Evolutionary conservation across 2,113 vertebrate species (phyloP).

Genomic region (Vidua macroura): DNA sequence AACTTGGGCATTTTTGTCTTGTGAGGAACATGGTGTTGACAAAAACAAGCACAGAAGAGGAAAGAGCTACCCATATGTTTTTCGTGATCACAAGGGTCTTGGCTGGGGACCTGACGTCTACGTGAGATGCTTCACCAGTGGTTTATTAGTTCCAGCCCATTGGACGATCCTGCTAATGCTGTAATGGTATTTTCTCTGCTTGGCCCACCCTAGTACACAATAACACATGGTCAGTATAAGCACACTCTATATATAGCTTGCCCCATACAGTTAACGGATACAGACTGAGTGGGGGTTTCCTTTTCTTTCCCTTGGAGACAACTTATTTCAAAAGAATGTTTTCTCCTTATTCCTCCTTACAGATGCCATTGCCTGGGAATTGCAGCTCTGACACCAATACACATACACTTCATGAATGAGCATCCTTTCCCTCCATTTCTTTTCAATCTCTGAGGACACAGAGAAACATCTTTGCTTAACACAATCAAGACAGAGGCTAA

Average conservation of each 20-base stretch:
- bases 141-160: conserved; percentile 12
- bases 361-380: neutral
- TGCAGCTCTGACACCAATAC: neutral
- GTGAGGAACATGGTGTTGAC: neutral
- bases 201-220: neutral
- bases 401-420: neutral
- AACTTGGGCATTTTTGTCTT: neutral
- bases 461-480: neutral
- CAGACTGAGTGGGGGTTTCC: conserved; percentile 61
- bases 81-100: neutral
- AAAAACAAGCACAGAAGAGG: neutral
- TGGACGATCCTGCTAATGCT: neutral
- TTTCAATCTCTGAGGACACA: neutral
- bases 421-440: neutral
- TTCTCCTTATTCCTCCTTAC: conserved; percentile 20
- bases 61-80: neutral
- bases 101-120: neutral
- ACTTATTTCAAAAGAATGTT: conserved; percentile 50
- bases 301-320: conserved; percentile 50
- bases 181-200: neutral
- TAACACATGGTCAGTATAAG: neutral
- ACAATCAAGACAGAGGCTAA: neutral
- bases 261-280: neutral
- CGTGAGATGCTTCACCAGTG: neutral
- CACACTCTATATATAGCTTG: neutral